Evolutionary conservation across 2,888 invertebrate genomes (phyloP).

Genomic region (Ophioninae sp.): DNA sequence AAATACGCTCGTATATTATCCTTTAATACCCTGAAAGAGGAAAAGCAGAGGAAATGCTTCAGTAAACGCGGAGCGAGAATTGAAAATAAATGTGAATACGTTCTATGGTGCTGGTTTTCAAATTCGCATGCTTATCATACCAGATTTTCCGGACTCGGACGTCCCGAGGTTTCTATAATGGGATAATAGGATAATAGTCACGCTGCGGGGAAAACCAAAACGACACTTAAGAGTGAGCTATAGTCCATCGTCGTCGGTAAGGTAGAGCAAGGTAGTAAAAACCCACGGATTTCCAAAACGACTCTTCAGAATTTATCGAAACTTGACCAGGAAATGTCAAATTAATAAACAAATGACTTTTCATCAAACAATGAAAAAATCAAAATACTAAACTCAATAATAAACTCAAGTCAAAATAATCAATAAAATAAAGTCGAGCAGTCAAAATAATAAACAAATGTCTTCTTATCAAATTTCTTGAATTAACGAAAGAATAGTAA

Average conservation of each 20-base stretch:
- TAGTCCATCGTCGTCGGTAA: background rate
- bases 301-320: too few relatives aligned
- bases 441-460: too few relatives aligned
- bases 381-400: too few relatives aligned
- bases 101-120: background rate
- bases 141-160: conserved; percentile 28
- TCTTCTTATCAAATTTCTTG: too few relatives aligned
- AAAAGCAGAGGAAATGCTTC: conserved; percentile 11
- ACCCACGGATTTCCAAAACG: background rate
- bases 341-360: too few relatives aligned
- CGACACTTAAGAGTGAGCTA: background rate
- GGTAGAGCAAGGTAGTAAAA: background rate
- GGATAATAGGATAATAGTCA: conserved; percentile 18
- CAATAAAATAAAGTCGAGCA: too few relatives aligned
- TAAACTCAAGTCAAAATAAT: too few relatives aligned
- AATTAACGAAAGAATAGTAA: too few relatives aligned
- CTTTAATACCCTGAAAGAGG: conserved; percentile 68
- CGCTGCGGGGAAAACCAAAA: background rate
- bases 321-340: too few relatives aligned
- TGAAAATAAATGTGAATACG: conserved; percentile 29
- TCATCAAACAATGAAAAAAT: too few relatives aligned
- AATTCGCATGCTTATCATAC: conserved; percentile 10
- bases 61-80: conserved; percentile 30
- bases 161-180: conserved; percentile 18
- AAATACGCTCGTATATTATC: conserved; percentile 57